Base-by-base conservation (phyloP, 2,888 invertebrate genomes). In the Drosophila barbarae region DNA sequence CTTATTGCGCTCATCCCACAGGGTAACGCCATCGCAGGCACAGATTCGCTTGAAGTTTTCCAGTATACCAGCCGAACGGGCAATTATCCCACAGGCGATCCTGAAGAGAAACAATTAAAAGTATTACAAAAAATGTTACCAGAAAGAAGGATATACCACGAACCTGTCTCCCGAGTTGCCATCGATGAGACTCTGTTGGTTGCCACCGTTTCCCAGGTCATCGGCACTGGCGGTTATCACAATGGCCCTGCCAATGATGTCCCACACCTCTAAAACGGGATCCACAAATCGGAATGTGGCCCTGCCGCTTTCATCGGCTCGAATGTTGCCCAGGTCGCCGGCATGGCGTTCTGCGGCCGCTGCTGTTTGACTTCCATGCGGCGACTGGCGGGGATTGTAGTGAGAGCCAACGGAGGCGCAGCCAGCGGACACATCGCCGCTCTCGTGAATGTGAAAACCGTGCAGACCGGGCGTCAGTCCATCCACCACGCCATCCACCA, bases 31-130 rank as follows among this genome's bases (percentile, higher is more conserved):
- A 90, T 96, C 96, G 89, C 97, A 97, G 2, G 95, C 94, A 90
- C 97, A 97, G 55, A 97, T 94, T 12, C 93, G 93, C 86, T 97
- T 97, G 1, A 94, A 92, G 87, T 97, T 97, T 88, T 96, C 92
- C 86, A 96, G 94, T 9, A 97, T 90, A 0, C 96, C 96, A 0
- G 97, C 95, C 0, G 97, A 95, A 34, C 97, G 91, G 0, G 97
- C 97, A 75, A 97, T 96, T 10, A 97, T 93, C 0, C 97, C 97
- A 88, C 96, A 97, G 0, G 94, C 94, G 50, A 96, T 87, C 61
- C 95, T 95, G 88, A 5, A 65, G 64, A 15, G 9, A 44, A 42
- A 30, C 12, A 49, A 28, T 12, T 0, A 10, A 5, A 35, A 2
- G 1, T 9, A 3, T 30, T 8, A 21, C 23, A 28, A 28, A 15